phyloP scores from a whole-genome alignment of 2,113 vertebrate genomes.

The Romanogobio albipinnatus region DNA sequence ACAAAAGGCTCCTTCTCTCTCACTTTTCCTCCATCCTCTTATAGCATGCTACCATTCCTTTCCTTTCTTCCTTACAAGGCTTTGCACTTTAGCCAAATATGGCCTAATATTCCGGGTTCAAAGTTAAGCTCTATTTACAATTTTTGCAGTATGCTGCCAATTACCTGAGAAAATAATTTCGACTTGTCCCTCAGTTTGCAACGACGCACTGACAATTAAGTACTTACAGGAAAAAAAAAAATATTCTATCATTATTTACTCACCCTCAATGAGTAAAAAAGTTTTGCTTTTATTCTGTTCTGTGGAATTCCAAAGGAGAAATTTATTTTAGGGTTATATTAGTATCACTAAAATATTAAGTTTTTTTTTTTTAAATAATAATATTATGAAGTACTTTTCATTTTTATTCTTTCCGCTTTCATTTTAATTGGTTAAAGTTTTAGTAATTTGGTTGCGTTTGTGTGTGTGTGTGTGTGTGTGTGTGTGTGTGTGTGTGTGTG shows the following conservation, averaged over 20 bases:
- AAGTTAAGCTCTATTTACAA: not conserved
- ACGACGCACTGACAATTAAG: not conserved
- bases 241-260: not conserved
- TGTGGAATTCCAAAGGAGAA: too few relatives aligned
- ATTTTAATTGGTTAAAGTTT: not conserved
- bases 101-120: constrained; percentile 25
- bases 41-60: constrained; percentile 1
- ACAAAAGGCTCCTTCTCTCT: not conserved
- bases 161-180: not conserved
- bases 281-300: too few relatives aligned
- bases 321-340: not conserved
- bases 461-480: too few relatives aligned
- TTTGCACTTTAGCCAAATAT: constrained; percentile 14
- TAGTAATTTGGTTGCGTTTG: too few relatives aligned
- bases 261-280: not conserved
- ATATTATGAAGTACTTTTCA: too few relatives aligned
- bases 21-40: not conserved
- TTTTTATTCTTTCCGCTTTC: not conserved
- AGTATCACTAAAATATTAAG: too few relatives aligned
- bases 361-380: too few relatives aligned
- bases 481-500: too few relatives aligned
- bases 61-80: constrained; percentile 30
- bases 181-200: not conserved
- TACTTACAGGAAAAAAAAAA: too few relatives aligned
- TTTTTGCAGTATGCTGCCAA: not conserved